Evolutionary conservation across 2,888 invertebrate species (phyloP).

Genomic region (Ichneumoninae sp.): DNA sequence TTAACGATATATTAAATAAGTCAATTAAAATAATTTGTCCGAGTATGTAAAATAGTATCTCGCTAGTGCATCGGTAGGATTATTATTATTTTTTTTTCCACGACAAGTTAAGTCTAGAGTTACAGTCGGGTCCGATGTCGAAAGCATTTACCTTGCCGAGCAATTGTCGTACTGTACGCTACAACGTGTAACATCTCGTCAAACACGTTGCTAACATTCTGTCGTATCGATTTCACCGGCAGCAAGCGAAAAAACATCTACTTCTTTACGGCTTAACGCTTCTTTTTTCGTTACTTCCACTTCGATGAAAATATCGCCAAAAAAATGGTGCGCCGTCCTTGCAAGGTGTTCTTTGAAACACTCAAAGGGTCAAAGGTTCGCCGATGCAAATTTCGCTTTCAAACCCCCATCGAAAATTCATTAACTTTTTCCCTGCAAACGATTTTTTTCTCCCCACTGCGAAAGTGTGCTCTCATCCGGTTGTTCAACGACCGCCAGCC

Average conservation of each 20-base stretch:
- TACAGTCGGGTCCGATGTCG: background rate
- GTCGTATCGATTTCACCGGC: background rate
- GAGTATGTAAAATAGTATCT: conserved; percentile 8
- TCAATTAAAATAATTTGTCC: conserved; percentile 8
- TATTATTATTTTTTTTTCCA: background rate
- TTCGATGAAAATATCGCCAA: background rate
- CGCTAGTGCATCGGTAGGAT: background rate
- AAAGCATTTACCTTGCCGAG: background rate
- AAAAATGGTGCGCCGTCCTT: background rate
- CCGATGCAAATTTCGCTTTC: background rate
- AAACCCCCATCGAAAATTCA: background rate
- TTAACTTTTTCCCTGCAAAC: background rate
- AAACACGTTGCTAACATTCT: background rate
- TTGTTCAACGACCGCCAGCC: background rate
- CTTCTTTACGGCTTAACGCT: background rate
- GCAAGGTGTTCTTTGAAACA: background rate
- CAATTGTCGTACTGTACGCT: background rate
- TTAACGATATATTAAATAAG: conserved; percentile 7
- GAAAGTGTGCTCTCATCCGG: background rate
- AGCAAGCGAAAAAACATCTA: background rate
- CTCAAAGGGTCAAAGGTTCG: background rate
- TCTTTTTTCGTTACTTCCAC: background rate
- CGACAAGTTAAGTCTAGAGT: background rate
- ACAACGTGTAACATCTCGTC: background rate
- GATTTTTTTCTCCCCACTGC: background rate